These are phyloP conservation scores for Timema podura DNA, from an alignment of 2,888 invertebrate species.

Conservation along the genomic window DNA sequence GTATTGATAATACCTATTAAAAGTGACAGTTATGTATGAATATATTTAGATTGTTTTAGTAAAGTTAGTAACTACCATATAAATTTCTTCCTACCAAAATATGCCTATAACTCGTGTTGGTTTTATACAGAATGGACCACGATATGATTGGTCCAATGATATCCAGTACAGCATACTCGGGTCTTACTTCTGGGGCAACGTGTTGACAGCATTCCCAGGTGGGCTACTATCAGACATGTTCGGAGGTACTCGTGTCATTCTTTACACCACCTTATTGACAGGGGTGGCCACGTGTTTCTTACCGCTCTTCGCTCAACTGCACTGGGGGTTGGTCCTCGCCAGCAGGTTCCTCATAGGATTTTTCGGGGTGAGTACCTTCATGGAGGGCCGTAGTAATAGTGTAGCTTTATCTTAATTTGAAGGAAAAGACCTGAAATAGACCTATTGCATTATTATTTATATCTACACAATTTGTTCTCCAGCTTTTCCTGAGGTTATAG, in stretches of 20 bases:
- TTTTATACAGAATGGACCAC: background rate
- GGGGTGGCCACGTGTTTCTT: background rate
- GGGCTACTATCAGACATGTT: slow-evolving; percentile 9
- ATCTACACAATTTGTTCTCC: too few species aligned
- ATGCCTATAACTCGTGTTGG: too few species aligned
- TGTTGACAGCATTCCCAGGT: background rate
- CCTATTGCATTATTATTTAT: too few species aligned
- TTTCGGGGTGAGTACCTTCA: background rate
- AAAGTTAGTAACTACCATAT: too few species aligned
- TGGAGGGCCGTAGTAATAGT: background rate
- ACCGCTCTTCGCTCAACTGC: background rate
- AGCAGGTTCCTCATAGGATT: background rate
- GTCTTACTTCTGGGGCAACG: slow-evolving; percentile 14
- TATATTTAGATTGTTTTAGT: too few species aligned
- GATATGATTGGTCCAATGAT: slow-evolving; percentile 6
- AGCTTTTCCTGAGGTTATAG: too few species aligned
- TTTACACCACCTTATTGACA: background rate
- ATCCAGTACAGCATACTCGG: background rate
- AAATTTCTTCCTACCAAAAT: too few species aligned
- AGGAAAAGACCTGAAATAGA: too few species aligned
- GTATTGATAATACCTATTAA: too few species aligned
- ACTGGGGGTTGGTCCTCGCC: slow-evolving; percentile 7
- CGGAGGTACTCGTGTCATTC: background rate
- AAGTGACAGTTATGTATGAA: too few species aligned
- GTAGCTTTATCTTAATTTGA: too few species aligned